phyloP scores from a whole-genome alignment of 2,888 invertebrate species.

The Andrena bucephala region DNA sequence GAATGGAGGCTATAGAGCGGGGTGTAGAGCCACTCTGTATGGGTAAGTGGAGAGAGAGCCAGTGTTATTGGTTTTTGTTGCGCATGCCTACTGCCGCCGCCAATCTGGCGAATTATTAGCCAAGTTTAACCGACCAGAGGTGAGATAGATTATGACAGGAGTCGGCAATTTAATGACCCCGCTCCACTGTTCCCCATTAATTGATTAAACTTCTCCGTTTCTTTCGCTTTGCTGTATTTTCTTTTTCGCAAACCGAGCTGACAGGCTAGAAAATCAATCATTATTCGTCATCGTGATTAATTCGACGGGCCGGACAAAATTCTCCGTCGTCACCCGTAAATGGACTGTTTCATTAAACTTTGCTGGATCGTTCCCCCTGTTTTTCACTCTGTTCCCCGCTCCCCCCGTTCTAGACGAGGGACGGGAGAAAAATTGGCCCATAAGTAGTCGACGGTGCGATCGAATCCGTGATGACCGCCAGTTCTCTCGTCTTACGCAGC shows the following conservation, averaged over 20 bases:
- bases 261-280: conserved; percentile 8
- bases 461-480: conserved; percentile 37
- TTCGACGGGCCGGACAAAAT: background rate
- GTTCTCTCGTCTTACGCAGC: conserved; percentile 23
- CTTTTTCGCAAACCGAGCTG: background rate
- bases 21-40: conserved; percentile 48
- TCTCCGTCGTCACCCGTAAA: background rate
- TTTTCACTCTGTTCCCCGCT: background rate
- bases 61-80: conserved; percentile 84
- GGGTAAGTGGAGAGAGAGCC: conserved; percentile 68
- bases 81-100: conserved; percentile 82
- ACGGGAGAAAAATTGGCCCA: conserved; percentile 37
- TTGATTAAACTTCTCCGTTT: conserved; percentile 35
- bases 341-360: background rate
- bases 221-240: too few relatives aligned
- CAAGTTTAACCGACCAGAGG: conserved; percentile 79
- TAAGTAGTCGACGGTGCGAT: conserved; percentile 37
- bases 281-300: conserved; percentile 1
- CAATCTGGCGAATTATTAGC: conserved; percentile 84
- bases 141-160: conserved; percentile 75
- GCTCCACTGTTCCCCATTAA: conserved; percentile 39
- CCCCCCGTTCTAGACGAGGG: background rate
- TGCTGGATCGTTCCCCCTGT: background rate
- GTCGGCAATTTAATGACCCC: conserved; percentile 71
- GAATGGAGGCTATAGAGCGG: conserved; percentile 53